These are phyloP conservation scores for Pipistrellus pipistrellus DNA, from an alignment of 2,797 vertebrate genomes.

Conservation along the genomic window DNA sequence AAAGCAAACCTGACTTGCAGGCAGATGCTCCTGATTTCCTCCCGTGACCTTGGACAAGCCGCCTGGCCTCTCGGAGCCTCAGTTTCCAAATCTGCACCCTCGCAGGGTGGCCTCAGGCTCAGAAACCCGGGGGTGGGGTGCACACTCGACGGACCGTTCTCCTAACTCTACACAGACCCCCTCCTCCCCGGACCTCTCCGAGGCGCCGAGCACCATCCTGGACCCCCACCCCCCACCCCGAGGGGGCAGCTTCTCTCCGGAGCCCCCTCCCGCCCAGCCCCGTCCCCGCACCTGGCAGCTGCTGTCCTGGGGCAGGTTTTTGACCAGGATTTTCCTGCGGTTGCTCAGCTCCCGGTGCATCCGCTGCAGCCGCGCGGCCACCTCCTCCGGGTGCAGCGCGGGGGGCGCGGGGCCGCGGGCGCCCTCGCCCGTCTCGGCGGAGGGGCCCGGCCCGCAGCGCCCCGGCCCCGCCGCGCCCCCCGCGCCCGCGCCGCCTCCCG, in stretches of 20 bases:
- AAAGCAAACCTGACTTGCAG: not conserved
- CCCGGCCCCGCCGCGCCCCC: constrained; percentile 62
- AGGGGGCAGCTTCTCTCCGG: too few species aligned
- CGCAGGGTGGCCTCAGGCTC: not conserved
- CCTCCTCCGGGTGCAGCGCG: constrained; percentile 91
- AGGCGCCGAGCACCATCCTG: not conserved
- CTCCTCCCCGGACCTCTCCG: too few species aligned
- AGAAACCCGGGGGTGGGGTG: not conserved
- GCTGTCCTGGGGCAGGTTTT: constrained; percentile 96
- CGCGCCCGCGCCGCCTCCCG: constrained; percentile 6
- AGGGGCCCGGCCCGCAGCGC: not conserved
- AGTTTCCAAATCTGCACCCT: not conserved
- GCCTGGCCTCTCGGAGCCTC: constrained; percentile 1
- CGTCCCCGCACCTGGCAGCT: constrained; percentile 93
- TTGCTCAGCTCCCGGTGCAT: constrained; percentile 95
- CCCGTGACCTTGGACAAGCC: constrained; percentile 38
- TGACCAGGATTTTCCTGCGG: constrained; percentile 97
- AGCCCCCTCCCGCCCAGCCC: not conserved
- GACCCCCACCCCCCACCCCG: too few species aligned
- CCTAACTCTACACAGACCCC: not conserved
- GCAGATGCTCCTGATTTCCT: not conserved
- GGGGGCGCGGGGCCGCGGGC: constrained; percentile 84
- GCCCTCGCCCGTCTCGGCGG: not conserved
- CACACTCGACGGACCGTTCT: not conserved
- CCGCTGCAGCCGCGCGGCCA: constrained; percentile 92